Base-by-base conservation (phyloP, 2,888 invertebrate species). In the Tromatobia lineatoria region DNA sequence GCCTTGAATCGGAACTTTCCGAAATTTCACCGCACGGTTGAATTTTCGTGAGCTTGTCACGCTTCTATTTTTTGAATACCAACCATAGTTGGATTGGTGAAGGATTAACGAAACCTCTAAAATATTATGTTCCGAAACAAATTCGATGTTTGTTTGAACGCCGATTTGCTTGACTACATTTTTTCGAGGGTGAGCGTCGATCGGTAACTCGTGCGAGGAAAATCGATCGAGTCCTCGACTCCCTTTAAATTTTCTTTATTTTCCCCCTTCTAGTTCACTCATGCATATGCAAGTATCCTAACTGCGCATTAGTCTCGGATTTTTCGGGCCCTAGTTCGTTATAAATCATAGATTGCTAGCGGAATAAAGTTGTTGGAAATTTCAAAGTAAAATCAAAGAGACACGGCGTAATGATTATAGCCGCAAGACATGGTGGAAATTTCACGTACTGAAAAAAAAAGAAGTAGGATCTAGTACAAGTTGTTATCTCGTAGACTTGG, bases 281-380 rank as follows among this genome's bases (percentile, higher is more conserved):
- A 66, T 79, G 74, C 69, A 79, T 79, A 79, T 66, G 74, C 78
- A 69, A 69, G 18, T 23, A 70, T 52, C 66, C 34, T 23, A 57
- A 34, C 52, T 11, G 52, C 20, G 50, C 45, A n/a, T 34, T 8
- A 61, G 61, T 3, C 20, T 61, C 61, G n/a, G 11, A 64, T 64
- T 64, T 11, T 3, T 38, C 42, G 13, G 7, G 20, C 7, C 20
- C 11, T 20, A 42, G 38, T 34, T 64, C 20, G 64, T 64, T 64
- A 42, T 38, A 18, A 42, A 64, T 64, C 4, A 64, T 20, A 38
- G 38, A 38, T 64, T 18, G 18, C 18, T n/a, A 10, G 64, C 6
- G 11, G 8, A 2, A 20, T 20, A 25, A 11, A 3, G 3, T 23
- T 25, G 25, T 59, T 18, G 1, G 20, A 64, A 2, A 42, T 38